Percentiles rank a stretch among this genome's conserved stretches.
Conservation (phyloP, 35 echinoderm and acorn worm genomes). For the Lytechinus pictus region DNA sequence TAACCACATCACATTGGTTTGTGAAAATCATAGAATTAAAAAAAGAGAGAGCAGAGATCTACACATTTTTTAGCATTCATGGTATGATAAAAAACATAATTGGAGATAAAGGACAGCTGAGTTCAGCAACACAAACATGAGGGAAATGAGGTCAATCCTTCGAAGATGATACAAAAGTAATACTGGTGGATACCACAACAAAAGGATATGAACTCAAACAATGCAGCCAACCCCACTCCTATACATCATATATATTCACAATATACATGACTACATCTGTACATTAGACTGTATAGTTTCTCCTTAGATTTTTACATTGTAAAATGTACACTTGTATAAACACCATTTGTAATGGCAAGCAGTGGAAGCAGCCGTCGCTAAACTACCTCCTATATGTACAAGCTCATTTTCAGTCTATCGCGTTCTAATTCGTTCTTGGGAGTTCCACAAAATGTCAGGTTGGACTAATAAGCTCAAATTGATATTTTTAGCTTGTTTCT, state of each 20-base stretch:
- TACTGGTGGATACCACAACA: not conserved
- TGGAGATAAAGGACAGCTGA: too few species aligned
- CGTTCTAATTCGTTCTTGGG: not conserved
- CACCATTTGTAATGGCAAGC: not conserved
- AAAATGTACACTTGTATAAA: constrained; percentile 5
- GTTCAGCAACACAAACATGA: too few species aligned
- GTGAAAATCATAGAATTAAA: too few species aligned
- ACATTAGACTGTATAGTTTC: not conserved
- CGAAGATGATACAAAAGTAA: not conserved
- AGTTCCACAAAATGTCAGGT: too few species aligned
- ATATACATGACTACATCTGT: not conserved
- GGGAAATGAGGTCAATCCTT: not conserved
- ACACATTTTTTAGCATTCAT: too few species aligned
- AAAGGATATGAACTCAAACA: not conserved
- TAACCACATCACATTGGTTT: too few species aligned
- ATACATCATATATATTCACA: not conserved
- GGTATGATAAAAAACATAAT: too few species aligned
- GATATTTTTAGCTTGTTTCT: too few species aligned
- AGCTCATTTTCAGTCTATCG: not conserved
- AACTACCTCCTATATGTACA: not conserved
- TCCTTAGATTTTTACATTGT: not conserved
- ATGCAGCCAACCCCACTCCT: not conserved
- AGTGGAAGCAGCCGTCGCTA: not conserved
- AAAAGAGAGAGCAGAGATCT: too few species aligned
- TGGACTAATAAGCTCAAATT: too few species aligned